Evolutionary conservation across 1,140 invertebrate species (phyloP), one percentile per base, ranked within the genome.

Genomic region (Ptiloglossa arizonensis): DNA sequence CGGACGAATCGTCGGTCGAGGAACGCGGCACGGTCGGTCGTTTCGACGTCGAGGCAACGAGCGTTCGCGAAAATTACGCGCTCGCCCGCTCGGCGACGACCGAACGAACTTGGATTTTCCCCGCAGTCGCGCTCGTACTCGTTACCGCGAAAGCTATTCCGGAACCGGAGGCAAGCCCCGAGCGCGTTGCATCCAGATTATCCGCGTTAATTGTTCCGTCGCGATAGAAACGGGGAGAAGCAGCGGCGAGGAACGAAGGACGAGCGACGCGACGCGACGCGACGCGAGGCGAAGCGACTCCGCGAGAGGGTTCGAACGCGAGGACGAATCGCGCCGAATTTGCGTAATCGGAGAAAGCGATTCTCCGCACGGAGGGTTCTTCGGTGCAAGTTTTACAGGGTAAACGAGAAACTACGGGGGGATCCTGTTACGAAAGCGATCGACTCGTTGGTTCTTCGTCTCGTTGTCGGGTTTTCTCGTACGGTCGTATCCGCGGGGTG

Each of bases 181-280:
- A 64, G 63, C 50, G 38, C 67, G 54, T 81, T 68, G 67, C 68
- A 52, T 66, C 48, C 35, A 57, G 74, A 81, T 81, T 73, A 83
- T 73, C 68, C 67, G 80, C n/a, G 57, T 52, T 62, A 46, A 71
- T 59, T 66, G 81, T 68, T 50, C 63, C 69, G 60, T 81, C 79
- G 35, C 41, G 81, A 60, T 44, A 27, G 22, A 27, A 78, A 72
- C 54, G 62, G 50, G 27, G 57, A 52, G 46, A 38, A 62, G 62
- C 44, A 50, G 63, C n/a, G n/a, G 71, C 59, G 44, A 41, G 22
- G 54, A 71, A 69, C 64, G 69, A 67, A 66, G 64, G 70, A 46
- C 44, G 24, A 32, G 38, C 38, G 38, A 41, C n/a, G n/a, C n/a
- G n/a, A n/a, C n/a, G n/a, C n/a, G n/a, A 11, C 4, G 48, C 19